Conservation (phyloP, 30 jellyfish, hydroid and myxozoan genomes). For the Haliclystus octoradiatus region DNA sequence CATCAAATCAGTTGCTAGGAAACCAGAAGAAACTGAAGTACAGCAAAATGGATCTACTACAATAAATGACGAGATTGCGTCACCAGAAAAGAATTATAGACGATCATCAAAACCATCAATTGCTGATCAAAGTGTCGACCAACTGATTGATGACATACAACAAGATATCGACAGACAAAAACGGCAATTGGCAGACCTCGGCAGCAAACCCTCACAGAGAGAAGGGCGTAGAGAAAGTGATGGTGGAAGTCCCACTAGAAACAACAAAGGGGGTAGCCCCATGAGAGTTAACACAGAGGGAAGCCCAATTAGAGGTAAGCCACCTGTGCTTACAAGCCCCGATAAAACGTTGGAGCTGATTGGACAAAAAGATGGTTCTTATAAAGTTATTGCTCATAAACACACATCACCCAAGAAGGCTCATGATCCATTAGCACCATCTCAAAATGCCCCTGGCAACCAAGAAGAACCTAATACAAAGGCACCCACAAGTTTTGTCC, state of each 20-base stretch:
- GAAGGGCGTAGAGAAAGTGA: too few species aligned
- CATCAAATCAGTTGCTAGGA: neutral
- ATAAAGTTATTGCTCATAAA: neutral
- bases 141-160: neutral
- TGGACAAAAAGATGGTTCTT: neutral
- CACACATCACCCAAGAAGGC: neutral
- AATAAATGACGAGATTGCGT: neutral
- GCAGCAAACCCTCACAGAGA: too few species aligned
- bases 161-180: neutral
- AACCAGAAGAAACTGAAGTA: neutral
- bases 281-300: neutral
- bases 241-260: neutral
- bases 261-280: neutral
- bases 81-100: neutral
- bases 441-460: too few species aligned
- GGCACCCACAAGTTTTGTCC: too few species aligned
- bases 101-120: neutral
- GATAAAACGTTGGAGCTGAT: neutral
- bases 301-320: neutral
- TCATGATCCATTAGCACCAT: too few species aligned
- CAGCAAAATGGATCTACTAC: neutral
- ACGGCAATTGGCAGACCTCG: neutral
- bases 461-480: too few species aligned
- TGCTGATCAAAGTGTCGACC: neutral
- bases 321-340: neutral